Evolutionary conservation across 1,140 invertebrate species (phyloP).

Genomic region (Monochamus saltuarius): DNA sequence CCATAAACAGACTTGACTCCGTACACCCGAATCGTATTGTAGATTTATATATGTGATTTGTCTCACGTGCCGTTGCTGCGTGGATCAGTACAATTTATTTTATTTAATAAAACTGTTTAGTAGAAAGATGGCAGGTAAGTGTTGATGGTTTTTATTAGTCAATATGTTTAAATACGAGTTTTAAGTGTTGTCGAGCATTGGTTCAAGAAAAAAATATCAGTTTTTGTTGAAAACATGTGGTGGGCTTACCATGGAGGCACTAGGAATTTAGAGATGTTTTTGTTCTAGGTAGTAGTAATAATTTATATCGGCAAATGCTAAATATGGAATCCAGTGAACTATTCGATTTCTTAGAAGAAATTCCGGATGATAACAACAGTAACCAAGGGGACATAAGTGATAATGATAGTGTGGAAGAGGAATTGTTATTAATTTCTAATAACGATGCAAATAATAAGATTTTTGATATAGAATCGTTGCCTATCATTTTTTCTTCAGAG

Average conservation of each 20-base stretch:
- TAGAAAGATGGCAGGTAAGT: conserved; percentile 4
- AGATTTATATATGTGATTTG: background rate
- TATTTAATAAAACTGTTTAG: conserved; percentile 1
- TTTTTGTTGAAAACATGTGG: no score
- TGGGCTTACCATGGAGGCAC: conserved; percentile 1
- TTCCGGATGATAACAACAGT: background rate
- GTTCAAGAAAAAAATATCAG: no score
- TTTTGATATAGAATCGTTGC: conserved; percentile 7
- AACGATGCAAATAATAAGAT: no score
- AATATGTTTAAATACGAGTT: conserved; percentile 2
- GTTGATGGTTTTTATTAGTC: background rate
- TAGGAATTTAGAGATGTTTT: background rate
- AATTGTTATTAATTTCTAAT: background rate
- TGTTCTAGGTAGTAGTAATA: conserved; percentile 2
- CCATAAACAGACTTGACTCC: background rate
- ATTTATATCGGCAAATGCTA: background rate
- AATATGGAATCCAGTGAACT: background rate
- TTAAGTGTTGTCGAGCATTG: no score
- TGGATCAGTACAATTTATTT: background rate
- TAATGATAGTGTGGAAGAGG: background rate
- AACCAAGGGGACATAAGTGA: background rate
- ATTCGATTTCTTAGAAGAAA: background rate
- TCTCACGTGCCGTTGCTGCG: background rate
- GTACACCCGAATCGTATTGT: background rate
- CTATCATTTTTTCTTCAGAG: conserved; percentile 3